A percentile compares a stretch with the other conserved stretches of the same genome.
These are phyloP conservation scores for Eurystomus glaucurus DNA, from an alignment of 2,797 vertebrate species.

Conservation along the genomic window DNA sequence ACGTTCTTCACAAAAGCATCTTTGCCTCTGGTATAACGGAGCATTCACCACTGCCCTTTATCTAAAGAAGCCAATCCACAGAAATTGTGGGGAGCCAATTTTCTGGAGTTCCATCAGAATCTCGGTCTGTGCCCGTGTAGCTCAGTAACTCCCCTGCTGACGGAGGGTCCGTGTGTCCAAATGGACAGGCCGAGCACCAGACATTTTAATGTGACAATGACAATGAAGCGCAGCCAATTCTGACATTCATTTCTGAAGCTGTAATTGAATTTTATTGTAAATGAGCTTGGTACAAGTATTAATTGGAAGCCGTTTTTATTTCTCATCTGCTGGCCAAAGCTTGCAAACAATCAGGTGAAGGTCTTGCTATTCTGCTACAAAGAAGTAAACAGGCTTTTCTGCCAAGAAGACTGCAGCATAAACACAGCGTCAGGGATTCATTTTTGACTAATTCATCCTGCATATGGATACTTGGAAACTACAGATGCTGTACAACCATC, in stretches of 20 bases:
- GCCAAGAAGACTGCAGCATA: constrained; percentile 25
- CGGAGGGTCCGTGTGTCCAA: not conserved
- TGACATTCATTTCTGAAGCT: not conserved
- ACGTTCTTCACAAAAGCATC: not conserved
- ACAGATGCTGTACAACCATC: not conserved
- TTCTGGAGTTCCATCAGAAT: not conserved
- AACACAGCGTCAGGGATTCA: constrained; percentile 33
- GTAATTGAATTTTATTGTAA: constrained; percentile 18
- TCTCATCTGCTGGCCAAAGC: constrained; percentile 31
- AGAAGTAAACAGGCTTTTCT: constrained; percentile 36
- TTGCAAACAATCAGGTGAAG: constrained; percentile 46
- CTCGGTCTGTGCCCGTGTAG: accelerated
- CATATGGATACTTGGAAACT: constrained; percentile 46
- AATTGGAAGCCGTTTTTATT: not conserved
- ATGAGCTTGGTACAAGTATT: not conserved
- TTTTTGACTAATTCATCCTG: constrained; percentile 30
- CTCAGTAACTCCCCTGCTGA: not conserved
- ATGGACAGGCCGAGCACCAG: not conserved
- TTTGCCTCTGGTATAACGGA: not conserved
- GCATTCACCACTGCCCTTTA: not conserved
- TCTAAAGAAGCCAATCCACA: not conserved
- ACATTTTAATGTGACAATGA: not conserved
- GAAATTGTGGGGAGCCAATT: not conserved
- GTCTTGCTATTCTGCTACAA: constrained; percentile 17
- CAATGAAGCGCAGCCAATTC: not conserved